Evolutionary conservation across 2,113 vertebrate genomes (phyloP), one percentile per base, ranked within the genome.

Genomic region (Laticauda laticaudata): DNA sequence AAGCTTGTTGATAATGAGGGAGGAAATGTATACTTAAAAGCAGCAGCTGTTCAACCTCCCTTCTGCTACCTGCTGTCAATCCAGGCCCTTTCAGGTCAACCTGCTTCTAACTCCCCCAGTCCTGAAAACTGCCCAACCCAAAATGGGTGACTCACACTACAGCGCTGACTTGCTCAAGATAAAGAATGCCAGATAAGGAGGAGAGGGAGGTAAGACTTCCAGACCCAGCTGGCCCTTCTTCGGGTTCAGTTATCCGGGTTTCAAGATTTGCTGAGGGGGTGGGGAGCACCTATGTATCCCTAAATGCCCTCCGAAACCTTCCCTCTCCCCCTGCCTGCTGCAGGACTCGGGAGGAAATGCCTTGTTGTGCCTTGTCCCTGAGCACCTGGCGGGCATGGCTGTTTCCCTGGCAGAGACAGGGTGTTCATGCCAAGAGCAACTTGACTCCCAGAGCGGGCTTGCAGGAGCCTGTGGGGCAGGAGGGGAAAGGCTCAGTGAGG

Each of bases 401-500:
- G 90, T 69, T 87, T n/a, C 59, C 90, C 48, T 88, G 90, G 92
- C 86, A 93, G 21, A 61, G 59, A 91, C 90, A 75, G 45, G 2
- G 18, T 56, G 90, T 91, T 57, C 88, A 7, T 93, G 92, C 53
- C 9, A 3, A 75, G 48, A 57, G 14, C 23, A 4, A 56, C 29
- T 24, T 54, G 23, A 15, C 69, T 89, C 10, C 9, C 29, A 7
- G 43, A 45, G 26, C 15, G 2, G 69, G 43, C 92, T 43, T 69
- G 89, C 2, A 34, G 39, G 64, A 69, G 53, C 64, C 53, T 85
- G 92, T 23, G 56, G 20, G 59, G 14, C 21, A 6, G 8, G 26
- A 90, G 21, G 91, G 61, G 90, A 91, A 54, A 69, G 8, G 81
- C 64, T 69, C 64, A 34, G 29, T 5, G 12, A 69, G 14, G n/a